Evolutionary conservation across 2,113 vertebrate genomes (phyloP).

Genomic region (Myodes glareolus): DNA sequence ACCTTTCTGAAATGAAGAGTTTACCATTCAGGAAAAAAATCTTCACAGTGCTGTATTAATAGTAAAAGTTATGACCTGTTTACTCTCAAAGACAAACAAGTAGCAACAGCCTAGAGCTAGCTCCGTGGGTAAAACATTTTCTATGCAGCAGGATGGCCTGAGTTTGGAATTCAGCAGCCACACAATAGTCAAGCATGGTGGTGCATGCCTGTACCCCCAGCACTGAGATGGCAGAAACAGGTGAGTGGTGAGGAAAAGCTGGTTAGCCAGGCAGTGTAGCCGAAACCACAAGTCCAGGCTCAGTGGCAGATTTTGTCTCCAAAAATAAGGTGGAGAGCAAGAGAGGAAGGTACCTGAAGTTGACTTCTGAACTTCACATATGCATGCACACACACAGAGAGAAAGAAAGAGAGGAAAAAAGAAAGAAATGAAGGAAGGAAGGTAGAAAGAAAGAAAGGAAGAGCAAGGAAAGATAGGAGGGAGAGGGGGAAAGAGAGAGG

Average conservation of each 20-base stretch:
- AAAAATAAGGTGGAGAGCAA: neutral
- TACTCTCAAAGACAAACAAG: neutral
- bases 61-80: neutral
- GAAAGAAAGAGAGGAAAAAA: accelerated
- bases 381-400: no score
- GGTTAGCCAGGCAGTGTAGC: neutral
- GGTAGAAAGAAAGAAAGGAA: neutral
- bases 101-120: neutral
- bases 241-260: no score
- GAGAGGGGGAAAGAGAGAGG: neutral
- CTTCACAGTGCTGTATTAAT: neutral
- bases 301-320: neutral
- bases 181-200: neutral
- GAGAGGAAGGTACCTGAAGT: neutral
- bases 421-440: neutral
- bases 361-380: neutral
- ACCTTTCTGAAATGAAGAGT: slow-evolving; percentile 35
- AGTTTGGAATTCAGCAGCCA: neutral
- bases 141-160: neutral
- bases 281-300: neutral
- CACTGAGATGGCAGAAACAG: neutral
- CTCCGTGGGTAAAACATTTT: neutral
- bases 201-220: no score
- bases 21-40: slow-evolving; percentile 24
- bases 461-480: neutral